These are phyloP conservation scores for Chrysotoxum bicinctum DNA, from an alignment of 2,888 invertebrate species.

Conservation along the genomic window DNA sequence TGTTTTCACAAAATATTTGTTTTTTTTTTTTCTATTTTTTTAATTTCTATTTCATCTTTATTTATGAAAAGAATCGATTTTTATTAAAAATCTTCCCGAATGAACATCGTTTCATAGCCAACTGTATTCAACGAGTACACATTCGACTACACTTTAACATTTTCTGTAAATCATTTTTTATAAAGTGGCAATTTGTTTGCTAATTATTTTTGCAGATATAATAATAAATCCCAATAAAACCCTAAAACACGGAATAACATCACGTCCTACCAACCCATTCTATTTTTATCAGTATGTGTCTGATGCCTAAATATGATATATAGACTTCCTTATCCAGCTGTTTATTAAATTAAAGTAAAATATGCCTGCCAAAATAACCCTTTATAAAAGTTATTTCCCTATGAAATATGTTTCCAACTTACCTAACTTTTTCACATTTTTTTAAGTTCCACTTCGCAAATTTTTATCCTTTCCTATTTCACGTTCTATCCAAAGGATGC, in stretches of 20 bases:
- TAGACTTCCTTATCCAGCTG: not conserved
- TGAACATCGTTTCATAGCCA: too few relatives aligned
- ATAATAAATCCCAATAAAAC: not conserved
- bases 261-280: not conserved
- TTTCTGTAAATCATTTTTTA: too few relatives aligned
- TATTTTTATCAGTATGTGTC: not conserved
- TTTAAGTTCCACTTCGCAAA: not conserved
- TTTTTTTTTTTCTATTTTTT: too few relatives aligned
- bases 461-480: not conserved
- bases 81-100: too few relatives aligned
- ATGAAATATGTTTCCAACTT: not conserved
- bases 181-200: too few relatives aligned
- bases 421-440: not conserved
- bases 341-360: constrained; percentile 8
- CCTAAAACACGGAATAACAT: not conserved
- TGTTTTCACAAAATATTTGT: too few relatives aligned
- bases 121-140: too few relatives aligned
- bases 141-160: too few relatives aligned
- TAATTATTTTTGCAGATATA: too few relatives aligned
- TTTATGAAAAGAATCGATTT: too few relatives aligned
- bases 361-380: not conserved
- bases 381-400: not conserved
- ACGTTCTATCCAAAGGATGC: constrained; percentile 11
- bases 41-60: too few relatives aligned
- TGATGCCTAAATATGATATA: not conserved